Conservation (phyloP, 2,797 vertebrate species). For the Sebastes dallii region DNA sequence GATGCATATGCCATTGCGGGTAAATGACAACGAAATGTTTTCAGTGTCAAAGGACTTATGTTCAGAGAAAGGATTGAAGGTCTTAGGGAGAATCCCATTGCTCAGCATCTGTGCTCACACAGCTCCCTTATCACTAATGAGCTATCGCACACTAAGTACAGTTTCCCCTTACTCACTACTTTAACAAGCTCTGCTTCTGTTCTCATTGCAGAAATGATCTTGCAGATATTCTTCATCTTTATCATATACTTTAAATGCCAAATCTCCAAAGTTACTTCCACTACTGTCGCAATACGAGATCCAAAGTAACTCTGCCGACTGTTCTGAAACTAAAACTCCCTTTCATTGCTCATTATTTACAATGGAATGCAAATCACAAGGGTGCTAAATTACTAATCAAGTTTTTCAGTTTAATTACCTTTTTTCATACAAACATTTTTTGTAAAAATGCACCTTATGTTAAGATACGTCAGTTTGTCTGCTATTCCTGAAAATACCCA, state of each 20-base stretch:
- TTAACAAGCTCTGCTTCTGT: constrained; percentile 1
- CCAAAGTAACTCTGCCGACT: not conserved
- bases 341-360: not conserved
- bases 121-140: constrained; percentile 32
- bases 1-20: not conserved
- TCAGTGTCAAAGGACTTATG: constrained; percentile 8
- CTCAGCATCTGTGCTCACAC: constrained; percentile 35
- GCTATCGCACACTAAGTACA: constrained; percentile 11
- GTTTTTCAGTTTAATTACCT: not conserved
- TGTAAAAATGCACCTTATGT: not conserved
- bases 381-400: not conserved
- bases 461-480: not conserved
- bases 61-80: constrained; percentile 34
- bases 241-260: constrained; percentile 2
- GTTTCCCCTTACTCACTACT: constrained; percentile 1
- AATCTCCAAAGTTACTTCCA: not conserved
- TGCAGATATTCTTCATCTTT: constrained; percentile 2
- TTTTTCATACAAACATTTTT: not conserved
- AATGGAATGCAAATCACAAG: not conserved
- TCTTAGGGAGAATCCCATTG: constrained; percentile 30
- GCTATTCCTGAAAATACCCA: not conserved
- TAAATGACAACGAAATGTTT: constrained; percentile 22
- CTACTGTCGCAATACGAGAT: not conserved
- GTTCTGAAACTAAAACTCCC: not conserved
- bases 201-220: not conserved